phyloP scores from a whole-genome alignment of 2,113 vertebrate species.

The Grantiella picta region DNA sequence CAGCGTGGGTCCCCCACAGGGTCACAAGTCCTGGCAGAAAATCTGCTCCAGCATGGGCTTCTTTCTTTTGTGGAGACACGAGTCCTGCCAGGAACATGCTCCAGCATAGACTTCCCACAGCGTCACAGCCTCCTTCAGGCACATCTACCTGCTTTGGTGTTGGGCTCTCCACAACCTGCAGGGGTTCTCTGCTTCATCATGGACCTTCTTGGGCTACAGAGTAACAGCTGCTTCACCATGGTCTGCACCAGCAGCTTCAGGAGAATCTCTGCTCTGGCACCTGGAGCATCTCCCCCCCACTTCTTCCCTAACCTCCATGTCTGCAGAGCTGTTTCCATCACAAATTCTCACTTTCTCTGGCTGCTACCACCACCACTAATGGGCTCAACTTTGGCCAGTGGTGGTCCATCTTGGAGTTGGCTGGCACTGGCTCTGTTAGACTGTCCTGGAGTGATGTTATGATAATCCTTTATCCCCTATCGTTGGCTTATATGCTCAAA shows the following conservation, averaged over 20 bases:
- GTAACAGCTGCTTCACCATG: neutral
- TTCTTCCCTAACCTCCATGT: neutral
- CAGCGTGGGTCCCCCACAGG: rapidly evolving
- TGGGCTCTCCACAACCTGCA: neutral
- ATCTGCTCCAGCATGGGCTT: neutral
- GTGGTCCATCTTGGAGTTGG: rapidly evolving
- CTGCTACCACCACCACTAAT: neutral
- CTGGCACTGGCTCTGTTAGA: neutral
- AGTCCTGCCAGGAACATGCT: neutral
- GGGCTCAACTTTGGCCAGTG: neutral
- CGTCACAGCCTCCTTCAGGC: neutral
- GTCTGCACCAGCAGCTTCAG: neutral
- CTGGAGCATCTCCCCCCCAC: neutral
- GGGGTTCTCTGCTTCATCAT: neutral
- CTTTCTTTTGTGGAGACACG: neutral
- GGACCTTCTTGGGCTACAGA: neutral
- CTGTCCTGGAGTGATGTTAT: too few species aligned
- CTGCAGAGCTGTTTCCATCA: neutral
- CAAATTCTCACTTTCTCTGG: neutral
- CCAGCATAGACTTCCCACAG: neutral
- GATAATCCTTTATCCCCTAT: too few species aligned
- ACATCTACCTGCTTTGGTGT: neutral
- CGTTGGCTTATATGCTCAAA: too few species aligned
- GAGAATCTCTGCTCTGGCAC: neutral
- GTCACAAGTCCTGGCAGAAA: neutral